Percentiles rank a stretch among this genome's conserved stretches.
phyloP scores from a whole-genome alignment of 2,113 vertebrate genomes.

The Choloepus hoffmanni region DNA sequence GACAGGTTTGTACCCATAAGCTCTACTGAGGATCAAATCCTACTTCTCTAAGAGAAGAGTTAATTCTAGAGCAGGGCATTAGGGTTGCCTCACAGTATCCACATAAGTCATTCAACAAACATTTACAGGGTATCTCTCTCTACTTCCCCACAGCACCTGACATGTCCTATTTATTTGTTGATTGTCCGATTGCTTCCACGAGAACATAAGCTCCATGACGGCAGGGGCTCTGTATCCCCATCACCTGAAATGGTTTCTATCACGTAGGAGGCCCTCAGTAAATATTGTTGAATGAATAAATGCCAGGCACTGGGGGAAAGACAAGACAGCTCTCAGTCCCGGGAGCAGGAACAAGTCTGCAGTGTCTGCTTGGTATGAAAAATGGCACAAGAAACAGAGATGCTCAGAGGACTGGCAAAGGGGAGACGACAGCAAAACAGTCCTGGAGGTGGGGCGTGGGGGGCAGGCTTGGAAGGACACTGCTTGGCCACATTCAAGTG shows the following conservation, averaged over 20 bases:
- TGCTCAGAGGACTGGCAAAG: background rate
- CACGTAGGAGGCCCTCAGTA: background rate
- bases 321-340: background rate
- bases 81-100: background rate
- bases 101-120: background rate
- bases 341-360: background rate
- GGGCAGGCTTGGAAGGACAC: background rate
- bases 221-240: background rate
- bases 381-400: background rate
- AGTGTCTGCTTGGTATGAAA: background rate
- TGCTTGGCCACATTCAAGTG: background rate
- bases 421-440: background rate
- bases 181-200: too few relatives aligned
- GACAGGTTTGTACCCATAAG: background rate
- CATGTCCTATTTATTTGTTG: fast-evolving
- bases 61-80: background rate
- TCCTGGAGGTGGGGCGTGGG: background rate
- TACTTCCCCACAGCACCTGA: background rate
- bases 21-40: background rate
- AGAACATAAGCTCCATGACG: background rate
- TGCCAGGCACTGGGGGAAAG: background rate
- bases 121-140: background rate
- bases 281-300: background rate
- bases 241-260: background rate
- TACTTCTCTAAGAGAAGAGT: background rate